Percentiles rank a stretch among this genome's conserved stretches.
phyloP scores from a whole-genome alignment of 1,140 invertebrate genomes.

The Ganaspis sp. region DNA sequence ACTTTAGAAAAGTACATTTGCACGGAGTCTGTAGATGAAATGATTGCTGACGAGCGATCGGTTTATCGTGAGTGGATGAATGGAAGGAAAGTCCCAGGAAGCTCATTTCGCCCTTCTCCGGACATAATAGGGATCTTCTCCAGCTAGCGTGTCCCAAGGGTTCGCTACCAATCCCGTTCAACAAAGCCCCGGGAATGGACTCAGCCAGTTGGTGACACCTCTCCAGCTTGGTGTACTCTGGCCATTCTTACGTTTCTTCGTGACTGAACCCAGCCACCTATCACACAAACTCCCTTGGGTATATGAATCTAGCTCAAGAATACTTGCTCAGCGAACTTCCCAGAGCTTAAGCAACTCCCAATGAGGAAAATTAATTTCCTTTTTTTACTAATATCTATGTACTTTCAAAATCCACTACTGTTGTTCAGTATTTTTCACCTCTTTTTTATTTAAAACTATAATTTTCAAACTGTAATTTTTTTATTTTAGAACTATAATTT shows the following conservation, averaged over 20 bases:
- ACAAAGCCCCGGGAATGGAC: slow-evolving; percentile 63
- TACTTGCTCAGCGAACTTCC: slow-evolving; percentile 27
- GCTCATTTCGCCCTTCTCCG: slow-evolving; percentile 58
- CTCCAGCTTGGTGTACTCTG: slow-evolving; percentile 32
- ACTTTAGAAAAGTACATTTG: slow-evolving; percentile 28
- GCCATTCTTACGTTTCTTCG: slow-evolving; percentile 44
- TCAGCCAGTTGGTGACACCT: slow-evolving; percentile 55
- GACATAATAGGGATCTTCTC: slow-evolving; percentile 64
- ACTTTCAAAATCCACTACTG: not conserved
- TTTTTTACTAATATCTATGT: not conserved
- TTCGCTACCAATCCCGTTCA: slow-evolving; percentile 59
- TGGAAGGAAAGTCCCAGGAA: slow-evolving; percentile 57
- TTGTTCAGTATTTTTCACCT: no score
- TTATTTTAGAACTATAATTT: no score
- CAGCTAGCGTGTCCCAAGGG: slow-evolving; percentile 56
- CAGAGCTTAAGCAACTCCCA: slow-evolving; percentile 28
- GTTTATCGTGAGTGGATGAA: slow-evolving; percentile 47
- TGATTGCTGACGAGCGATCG: slow-evolving; percentile 51
- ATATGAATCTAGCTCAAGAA: slow-evolving; percentile 32
- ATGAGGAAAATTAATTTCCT: slow-evolving; percentile 27
- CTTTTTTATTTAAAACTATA: no score
- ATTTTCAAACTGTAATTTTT: no score
- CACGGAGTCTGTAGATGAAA: slow-evolving; percentile 32
- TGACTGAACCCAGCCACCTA: slow-evolving; percentile 34
- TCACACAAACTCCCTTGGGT: not conserved